phyloP scores from a whole-genome alignment of 1,140 invertebrate species.

The Macrostomum lignano region DNA sequence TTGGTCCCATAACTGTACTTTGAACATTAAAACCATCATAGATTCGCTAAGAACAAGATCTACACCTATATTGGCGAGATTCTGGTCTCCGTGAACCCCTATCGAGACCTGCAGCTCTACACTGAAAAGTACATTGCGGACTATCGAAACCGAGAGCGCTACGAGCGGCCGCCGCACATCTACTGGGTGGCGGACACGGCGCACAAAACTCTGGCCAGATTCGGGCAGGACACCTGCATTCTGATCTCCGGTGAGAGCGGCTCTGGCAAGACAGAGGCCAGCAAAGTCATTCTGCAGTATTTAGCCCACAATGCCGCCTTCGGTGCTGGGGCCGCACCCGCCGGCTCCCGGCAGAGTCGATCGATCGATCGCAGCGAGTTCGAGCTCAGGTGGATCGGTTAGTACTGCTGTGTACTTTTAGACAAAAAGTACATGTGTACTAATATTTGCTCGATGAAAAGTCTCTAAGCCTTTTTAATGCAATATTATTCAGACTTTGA shows the following conservation, averaged over 20 bases:
- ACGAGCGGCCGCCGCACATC: conserved; percentile 46
- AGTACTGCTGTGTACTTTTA: too few relatives aligned
- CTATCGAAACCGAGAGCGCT: conserved; percentile 31
- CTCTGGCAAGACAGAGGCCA: conserved; percentile 91
- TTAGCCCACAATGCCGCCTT: conserved; percentile 41
- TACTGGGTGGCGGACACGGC: conserved; percentile 40
- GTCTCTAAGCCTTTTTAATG: too few relatives aligned
- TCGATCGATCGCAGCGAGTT: too few relatives aligned
- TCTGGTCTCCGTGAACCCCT: conserved; percentile 47
- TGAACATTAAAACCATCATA: too few relatives aligned
- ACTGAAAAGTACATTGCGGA: conserved; percentile 39
- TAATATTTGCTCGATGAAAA: too few relatives aligned
- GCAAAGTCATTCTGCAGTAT: conserved; percentile 87
- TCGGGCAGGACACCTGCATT: conserved; percentile 1
- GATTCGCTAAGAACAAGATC: conserved; percentile 44
- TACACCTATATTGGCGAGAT: conserved; percentile 54
- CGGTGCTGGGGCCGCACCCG: too few relatives aligned
- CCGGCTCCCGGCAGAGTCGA: too few relatives aligned
- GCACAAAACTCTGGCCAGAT: not conserved
- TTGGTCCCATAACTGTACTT: too few relatives aligned
- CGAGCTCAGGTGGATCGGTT: too few relatives aligned
- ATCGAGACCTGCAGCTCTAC: conserved; percentile 44
- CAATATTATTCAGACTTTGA: too few relatives aligned
- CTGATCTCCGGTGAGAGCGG: conserved; percentile 47
- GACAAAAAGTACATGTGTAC: too few relatives aligned